Evolutionary conservation across 2,113 vertebrate genomes (phyloP), one percentile per base, ranked within the genome.

Genomic region (Typhlomys cinereus): DNA sequence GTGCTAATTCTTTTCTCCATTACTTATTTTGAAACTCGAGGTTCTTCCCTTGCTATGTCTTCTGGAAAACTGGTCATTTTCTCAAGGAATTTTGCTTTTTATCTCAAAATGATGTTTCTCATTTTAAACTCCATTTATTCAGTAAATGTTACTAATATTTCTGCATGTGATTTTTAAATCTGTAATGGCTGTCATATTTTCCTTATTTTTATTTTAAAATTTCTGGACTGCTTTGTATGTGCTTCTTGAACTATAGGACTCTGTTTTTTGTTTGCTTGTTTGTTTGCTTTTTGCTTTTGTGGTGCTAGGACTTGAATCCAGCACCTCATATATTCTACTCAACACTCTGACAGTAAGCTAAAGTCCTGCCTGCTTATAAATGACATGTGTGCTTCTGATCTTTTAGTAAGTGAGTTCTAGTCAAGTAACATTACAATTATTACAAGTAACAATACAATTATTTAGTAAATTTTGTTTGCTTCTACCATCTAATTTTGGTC

Each of bases 151-250:
- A 67, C 70, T 73, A 70, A n/a, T 14, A 66, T 69, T 89, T 85
- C 34, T 52, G 15, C 5, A 27, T n/a, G 29, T 2, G 48, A 18
- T 52, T 78, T 71, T 85, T 85, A 70, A 44, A 67, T 90, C 90
- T 73, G 7, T 73, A 73, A 48, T 90, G 70, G 31, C 79, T 46
- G 12, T 71, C 31, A 64, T 23, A 52, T 59, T 80, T 90, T 59
- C 48, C 34, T 70, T 70, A 80, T 17, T 85, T 93, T 90, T 74
- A 73, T 80, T 85, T 85, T 80, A 25, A 85, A 67, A 71, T 85
- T 90, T 85, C 27, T 59, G 31, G 46, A 85, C 85, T 13, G 31
- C 64, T 85, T 89, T 78, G n/a, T 78, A 14, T 64, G 21, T 71
- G 62, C 36, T 36, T 64, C 23, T 84, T 93, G 70, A 78, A 44